Evolutionary conservation across 1,140 invertebrate species (phyloP).

Genomic region (Scylla paramamosain): DNA sequence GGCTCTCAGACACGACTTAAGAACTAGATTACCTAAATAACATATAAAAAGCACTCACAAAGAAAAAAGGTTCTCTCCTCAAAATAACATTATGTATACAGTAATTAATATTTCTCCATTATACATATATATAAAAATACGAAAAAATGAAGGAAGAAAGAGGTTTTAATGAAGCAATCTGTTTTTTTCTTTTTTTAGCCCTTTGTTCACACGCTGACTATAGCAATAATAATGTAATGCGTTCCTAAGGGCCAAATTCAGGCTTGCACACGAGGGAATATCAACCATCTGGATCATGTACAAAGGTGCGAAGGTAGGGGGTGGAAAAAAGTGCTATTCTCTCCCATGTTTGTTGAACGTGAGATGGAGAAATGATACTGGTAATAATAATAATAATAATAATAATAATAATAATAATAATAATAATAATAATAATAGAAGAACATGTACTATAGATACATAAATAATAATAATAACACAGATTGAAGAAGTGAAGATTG

Average conservation of each 20-base stretch:
- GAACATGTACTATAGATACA: neutral
- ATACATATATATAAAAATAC: no score
- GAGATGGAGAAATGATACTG: neutral
- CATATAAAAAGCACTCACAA: no score
- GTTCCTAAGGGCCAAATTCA: neutral
- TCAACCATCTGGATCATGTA: neutral
- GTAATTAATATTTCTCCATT: no score
- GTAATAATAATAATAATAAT: conserved; percentile 25
- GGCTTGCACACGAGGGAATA: neutral
- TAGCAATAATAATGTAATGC: neutral
- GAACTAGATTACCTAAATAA: no score
- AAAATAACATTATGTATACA: no score
- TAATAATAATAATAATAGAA: neutral
- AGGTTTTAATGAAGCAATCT: no score
- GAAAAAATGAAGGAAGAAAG: no score
- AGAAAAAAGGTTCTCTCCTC: no score
- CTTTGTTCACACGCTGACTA: neutral
- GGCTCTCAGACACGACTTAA: no score
- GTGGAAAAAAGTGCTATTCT: neutral
- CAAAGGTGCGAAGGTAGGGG: no score
- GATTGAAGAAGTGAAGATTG: no score
- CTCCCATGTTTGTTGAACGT: neutral
- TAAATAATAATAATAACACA: neutral
- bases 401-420: neutral
- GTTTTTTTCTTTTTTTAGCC: no score